A percentile compares a stretch with the other conserved stretches of the same genome.
These are phyloP conservation scores for Drosophila equinoxialis DNA, from an alignment of 1,140 invertebrate genomes.

Conservation along the genomic window DNA sequence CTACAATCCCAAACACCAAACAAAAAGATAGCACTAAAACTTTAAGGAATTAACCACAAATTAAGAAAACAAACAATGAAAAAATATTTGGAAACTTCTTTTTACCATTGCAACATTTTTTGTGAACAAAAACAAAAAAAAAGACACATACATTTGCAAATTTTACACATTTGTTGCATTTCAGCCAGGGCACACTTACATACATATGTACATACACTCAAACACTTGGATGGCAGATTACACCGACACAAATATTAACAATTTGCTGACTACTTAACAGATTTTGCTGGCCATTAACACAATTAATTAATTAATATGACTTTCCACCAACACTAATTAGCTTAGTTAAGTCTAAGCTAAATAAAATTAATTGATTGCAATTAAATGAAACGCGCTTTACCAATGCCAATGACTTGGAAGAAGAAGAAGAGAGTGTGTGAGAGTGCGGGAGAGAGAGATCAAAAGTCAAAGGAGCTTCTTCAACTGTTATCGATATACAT, in stretches of 20 bases:
- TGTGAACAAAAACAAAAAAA: neutral
- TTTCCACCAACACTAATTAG: neutral
- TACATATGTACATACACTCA: too few species aligned
- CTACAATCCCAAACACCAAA: too few species aligned
- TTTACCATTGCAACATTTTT: neutral
- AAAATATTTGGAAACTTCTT: neutral
- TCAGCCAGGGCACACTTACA: neutral
- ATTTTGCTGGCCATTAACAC: neutral
- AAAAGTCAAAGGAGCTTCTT: slow-evolving; percentile 1
- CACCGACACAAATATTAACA: neutral
- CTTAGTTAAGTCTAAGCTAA: neutral
- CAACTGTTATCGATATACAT: neutral
- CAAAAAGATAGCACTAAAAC: too few species aligned
- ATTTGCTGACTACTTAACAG: neutral
- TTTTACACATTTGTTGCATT: neutral
- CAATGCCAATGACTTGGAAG: neutral
- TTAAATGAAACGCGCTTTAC: neutral
- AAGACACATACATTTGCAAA: neutral
- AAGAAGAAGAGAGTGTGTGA: neutral
- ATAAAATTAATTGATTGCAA: neutral
- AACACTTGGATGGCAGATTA: neutral
- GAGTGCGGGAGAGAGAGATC: neutral
- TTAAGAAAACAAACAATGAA: too few species aligned
- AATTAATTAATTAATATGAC: neutral
- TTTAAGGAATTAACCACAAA: too few species aligned